Base-by-base conservation (phyloP, 1,140 invertebrate genomes). In the Tigriopus japonicus region DNA sequence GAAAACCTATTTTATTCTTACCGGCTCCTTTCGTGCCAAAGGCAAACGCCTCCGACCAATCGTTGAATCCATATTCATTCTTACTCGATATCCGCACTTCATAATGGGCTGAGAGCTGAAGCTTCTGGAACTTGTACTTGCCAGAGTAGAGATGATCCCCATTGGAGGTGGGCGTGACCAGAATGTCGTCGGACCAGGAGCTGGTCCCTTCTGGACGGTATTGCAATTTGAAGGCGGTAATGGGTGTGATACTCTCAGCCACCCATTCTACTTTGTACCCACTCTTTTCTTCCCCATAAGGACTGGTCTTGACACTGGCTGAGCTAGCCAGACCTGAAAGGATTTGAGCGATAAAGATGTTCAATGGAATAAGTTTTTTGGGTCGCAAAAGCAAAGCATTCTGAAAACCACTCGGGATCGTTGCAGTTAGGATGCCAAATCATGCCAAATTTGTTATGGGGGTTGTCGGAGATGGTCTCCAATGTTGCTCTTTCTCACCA, bases 11-110 rank as follows among this genome's bases (percentile, higher is more conserved):
- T 43, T 12, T 15, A 5, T 17, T 21, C 23, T 54, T 28, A 54
- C 52, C 52, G 14, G 52, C 52, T 54, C 52, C 52, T 28, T 24
- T 54, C 2, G 52, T 54, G 2, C 15, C 15, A 54, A 54, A 54
- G 14, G 14, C 23, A 14, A 54, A 54, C 7, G 5, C 15, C 14
- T 54, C 23, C 3, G 15, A 21, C 14, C 15, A 54, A 21, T 54
- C 52, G 17, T 17, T 21, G 24, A 21, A 54, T 17, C 52, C 52
- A 21, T 54, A 54, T 17, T 54, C 52, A 28, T 54, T 54, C 15
- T 54, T 54, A 14, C 52, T 54, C 3, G 52, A 17, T 24, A 54
- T 24, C 14, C 52, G 52, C 2, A 24, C 52, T 7, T 21, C 14
- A 14, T 54, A 54, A n/a, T 24, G 23, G 24, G 15, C 14, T 19